Conservation (phyloP, 2,113 vertebrate species). For the Dascyllus trimaculatus region DNA sequence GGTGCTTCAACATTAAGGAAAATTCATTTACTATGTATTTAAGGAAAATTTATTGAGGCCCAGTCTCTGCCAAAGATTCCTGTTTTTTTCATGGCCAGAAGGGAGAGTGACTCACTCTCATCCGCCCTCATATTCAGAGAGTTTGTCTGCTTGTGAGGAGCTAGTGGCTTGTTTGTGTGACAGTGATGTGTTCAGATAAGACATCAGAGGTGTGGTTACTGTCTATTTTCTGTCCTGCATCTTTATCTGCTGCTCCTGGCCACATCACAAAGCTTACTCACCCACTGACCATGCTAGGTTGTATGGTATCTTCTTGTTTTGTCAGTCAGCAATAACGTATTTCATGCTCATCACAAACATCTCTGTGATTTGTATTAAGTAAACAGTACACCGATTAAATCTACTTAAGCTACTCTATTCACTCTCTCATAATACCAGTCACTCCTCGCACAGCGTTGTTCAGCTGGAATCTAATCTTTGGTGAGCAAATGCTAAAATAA, state of each 20-base stretch:
- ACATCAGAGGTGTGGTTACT: constrained; percentile 69
- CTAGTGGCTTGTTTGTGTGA: constrained; percentile 60
- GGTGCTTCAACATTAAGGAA: background rate
- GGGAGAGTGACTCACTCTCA: constrained; percentile 72
- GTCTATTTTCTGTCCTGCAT: constrained; percentile 59
- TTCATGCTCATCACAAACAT: background rate
- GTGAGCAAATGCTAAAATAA: background rate
- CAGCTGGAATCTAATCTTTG: background rate
- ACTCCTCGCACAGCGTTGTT: too few relatives aligned
- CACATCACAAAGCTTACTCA: constrained; percentile 33
- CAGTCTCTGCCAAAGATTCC: constrained; percentile 55
- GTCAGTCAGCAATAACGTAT: constrained; percentile 1
- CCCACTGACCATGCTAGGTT: constrained; percentile 11
- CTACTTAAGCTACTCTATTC: too few relatives aligned
- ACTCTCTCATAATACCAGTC: too few relatives aligned
- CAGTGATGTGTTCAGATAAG: constrained; percentile 71
- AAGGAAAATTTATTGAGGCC: constrained; percentile 26
- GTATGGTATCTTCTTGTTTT: constrained; percentile 14
- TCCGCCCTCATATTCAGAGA: constrained; percentile 67
- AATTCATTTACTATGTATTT: constrained; percentile 14
- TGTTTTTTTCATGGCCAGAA: constrained; percentile 62
- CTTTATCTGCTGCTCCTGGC: constrained; percentile 49
- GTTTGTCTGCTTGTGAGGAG: constrained; percentile 46
- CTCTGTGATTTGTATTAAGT: background rate
- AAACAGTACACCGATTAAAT: too few relatives aligned